phyloP scores from a whole-genome alignment of 2,888 invertebrate species.

The Acheta domesticus region DNA sequence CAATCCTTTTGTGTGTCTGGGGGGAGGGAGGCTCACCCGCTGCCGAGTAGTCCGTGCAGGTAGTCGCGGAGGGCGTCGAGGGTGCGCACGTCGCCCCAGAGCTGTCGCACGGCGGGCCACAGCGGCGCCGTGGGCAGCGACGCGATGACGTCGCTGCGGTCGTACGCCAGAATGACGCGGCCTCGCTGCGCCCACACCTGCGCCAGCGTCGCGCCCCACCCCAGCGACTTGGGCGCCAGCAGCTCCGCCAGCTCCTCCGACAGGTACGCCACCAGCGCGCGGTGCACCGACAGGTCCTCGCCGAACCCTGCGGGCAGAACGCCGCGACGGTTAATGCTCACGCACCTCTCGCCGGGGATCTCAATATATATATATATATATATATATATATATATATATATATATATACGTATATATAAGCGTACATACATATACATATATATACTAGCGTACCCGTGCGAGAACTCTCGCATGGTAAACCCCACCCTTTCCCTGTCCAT shows the following conservation, averaged over 20 bases:
- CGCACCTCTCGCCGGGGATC: too few relatives aligned
- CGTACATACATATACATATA: too few relatives aligned
- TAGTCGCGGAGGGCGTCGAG: conserved; percentile 54
- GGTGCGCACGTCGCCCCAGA: conserved; percentile 64
- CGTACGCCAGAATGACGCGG: conserved; percentile 54
- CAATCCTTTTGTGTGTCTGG: too few relatives aligned
- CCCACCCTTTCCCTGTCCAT: too few relatives aligned
- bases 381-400: too few relatives aligned
- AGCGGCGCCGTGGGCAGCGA: conserved; percentile 40
- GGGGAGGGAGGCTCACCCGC: neutral
- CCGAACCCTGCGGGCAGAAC: conserved; percentile 50
- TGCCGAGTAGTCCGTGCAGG: conserved; percentile 44
- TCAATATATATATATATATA: too few relatives aligned
- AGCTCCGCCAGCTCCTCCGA: conserved; percentile 45
- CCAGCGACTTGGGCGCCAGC: conserved; percentile 45
- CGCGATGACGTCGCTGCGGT: conserved; percentile 40
- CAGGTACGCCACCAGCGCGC: conserved; percentile 46
- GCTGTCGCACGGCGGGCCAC: conserved; percentile 59
- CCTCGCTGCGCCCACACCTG: conserved; percentile 53
- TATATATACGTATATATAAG: too few relatives aligned
- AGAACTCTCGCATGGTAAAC: too few relatives aligned
- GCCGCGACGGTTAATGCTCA: too few relatives aligned
- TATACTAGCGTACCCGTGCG: too few relatives aligned
- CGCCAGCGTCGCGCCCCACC: conserved; percentile 50
- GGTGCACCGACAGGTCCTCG: conserved; percentile 43